Evolutionary conservation across 2,797 vertebrate species (phyloP).

Genomic region (Passerculus sandwichensis): DNA sequence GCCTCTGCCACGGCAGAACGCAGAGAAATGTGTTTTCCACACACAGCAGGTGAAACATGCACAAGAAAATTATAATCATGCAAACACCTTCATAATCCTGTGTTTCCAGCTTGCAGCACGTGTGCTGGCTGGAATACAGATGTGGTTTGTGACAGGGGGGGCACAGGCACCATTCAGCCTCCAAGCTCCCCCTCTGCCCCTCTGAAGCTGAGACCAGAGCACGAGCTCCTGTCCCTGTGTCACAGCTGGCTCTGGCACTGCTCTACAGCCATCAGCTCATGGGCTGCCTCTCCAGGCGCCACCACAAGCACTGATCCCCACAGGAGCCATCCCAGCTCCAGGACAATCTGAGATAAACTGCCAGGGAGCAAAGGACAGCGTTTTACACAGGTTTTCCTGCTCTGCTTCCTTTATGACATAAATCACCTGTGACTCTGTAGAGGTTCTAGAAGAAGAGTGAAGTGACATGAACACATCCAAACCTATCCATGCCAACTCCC

Average conservation of each 20-base stretch:
- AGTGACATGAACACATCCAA: neutral
- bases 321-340: neutral
- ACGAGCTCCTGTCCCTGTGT: neutral
- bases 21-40: neutral
- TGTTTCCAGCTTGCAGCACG: neutral
- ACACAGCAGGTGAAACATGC: neutral
- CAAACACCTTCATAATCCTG: neutral
- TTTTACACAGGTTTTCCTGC: neutral
- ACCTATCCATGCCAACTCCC: neutral
- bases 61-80: neutral
- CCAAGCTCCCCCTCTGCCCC: neutral
- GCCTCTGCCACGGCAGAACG: neutral
- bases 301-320: accelerated
- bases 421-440: neutral
- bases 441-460: neutral
- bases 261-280: neutral
- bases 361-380: neutral
- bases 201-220: neutral
- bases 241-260: neutral
- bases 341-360: neutral
- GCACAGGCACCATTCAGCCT: neutral
- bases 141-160: neutral
- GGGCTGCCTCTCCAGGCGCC: neutral
- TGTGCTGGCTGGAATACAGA: neutral
- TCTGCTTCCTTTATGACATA: neutral